These are phyloP conservation scores for Pinna nobilis DNA, from an alignment of 1,140 invertebrate genomes.

Conservation along the genomic window DNA sequence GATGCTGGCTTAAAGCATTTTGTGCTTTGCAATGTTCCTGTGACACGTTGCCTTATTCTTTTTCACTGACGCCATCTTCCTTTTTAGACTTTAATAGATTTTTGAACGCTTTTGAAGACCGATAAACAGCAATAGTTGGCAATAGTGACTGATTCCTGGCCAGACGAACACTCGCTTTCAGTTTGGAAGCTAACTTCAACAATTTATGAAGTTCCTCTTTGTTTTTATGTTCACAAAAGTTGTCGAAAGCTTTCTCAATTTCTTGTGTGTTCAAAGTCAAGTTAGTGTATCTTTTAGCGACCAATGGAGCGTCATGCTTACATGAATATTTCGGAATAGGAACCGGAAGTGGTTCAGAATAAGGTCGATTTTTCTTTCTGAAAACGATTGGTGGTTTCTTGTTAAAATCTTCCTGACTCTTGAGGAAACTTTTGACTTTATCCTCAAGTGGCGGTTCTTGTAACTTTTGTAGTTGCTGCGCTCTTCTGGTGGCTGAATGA, in stretches of 20 bases:
- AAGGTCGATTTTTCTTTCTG: background rate
- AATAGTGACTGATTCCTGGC: constrained; percentile 47
- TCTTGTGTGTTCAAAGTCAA: constrained; percentile 22
- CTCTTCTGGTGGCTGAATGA: background rate
- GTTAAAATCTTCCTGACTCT: constrained; percentile 30
- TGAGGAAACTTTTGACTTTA: constrained; percentile 10
- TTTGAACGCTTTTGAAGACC: too few species aligned
- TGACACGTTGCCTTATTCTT: too few species aligned
- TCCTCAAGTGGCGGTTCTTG: background rate
- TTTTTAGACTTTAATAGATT: too few species aligned
- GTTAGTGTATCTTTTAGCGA: constrained; percentile 28
- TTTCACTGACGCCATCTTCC: too few species aligned
- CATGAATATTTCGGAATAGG: too few species aligned
- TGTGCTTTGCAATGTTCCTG: too few species aligned
- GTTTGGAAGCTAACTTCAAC: constrained; percentile 49
- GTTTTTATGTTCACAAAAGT: constrained; percentile 43
- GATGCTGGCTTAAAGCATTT: too few species aligned
- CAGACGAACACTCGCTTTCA: constrained; percentile 46
- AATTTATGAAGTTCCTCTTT: constrained; percentile 50
- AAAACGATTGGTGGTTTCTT: background rate
- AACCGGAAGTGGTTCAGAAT: background rate
- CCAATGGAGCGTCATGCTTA: background rate
- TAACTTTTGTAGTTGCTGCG: background rate
- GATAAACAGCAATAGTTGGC: constrained; percentile 40
- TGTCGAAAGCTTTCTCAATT: constrained; percentile 47